A percentile compares a stretch with the other conserved stretches of the same genome.
Evolutionary conservation across 92 coral and sea anemone species (phyloP).

Genomic region (Zoanthus sansibaricus): DNA sequence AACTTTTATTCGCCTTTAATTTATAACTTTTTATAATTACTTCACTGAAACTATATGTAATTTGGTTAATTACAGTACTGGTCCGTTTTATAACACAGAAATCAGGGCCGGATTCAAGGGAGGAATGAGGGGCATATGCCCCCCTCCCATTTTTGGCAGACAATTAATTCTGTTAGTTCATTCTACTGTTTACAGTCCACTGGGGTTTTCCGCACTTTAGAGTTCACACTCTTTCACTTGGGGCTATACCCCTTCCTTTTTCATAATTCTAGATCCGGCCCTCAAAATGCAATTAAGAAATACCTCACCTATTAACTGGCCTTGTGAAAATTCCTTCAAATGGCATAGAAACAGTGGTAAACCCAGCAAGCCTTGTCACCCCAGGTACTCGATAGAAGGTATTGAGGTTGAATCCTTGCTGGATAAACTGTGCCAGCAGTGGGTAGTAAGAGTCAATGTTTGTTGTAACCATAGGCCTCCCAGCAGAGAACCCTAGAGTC

Average conservation of each 20-base stretch:
- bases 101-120: too few species aligned
- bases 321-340: constrained; percentile 78
- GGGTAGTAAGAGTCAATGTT: constrained; percentile 80
- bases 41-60: too few species aligned
- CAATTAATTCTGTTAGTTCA: too few species aligned
- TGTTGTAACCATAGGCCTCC: constrained; percentile 74
- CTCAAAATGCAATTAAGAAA: background rate
- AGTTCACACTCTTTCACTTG: too few species aligned
- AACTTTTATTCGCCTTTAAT: too few species aligned
- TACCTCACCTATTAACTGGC: constrained; percentile 66
- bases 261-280: too few species aligned
- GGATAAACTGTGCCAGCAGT: constrained; percentile 63
- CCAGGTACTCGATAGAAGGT: constrained; percentile 82
- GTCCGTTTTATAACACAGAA: background rate
- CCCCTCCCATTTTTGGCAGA: too few species aligned
- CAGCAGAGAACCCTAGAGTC: constrained; percentile 72
- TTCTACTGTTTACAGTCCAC: too few species aligned
- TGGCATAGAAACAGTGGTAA: constrained; percentile 53
- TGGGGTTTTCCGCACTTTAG: too few species aligned
- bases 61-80: background rate
- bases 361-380: constrained; percentile 58
- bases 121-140: too few species aligned
- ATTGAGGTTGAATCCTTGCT: constrained; percentile 66
- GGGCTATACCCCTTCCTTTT: too few species aligned
- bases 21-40: too few species aligned